phyloP scores from a whole-genome alignment of 2,888 invertebrate genomes.

The Ligdia adustata region DNA sequence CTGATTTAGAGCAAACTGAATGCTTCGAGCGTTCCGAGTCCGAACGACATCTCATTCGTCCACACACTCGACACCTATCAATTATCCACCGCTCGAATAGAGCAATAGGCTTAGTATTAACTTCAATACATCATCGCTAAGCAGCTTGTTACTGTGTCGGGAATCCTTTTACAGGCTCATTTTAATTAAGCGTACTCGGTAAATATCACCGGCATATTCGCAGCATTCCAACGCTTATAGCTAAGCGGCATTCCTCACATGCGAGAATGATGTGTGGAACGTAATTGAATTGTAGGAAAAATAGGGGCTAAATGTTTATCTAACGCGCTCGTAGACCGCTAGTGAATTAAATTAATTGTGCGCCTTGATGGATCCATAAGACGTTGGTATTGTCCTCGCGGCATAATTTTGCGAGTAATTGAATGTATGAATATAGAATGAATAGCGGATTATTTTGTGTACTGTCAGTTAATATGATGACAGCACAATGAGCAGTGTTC shows the following conservation, averaged over 20 bases:
- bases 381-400: constrained; percentile 60
- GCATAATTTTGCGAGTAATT: constrained; percentile 69
- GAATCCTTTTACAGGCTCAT: constrained; percentile 48
- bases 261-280: constrained; percentile 37
- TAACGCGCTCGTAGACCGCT: constrained; percentile 15
- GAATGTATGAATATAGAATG: constrained; percentile 73
- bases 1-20: constrained; percentile 76
- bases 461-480: constrained; percentile 77
- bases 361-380: constrained; percentile 53
- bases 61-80: constrained; percentile 57
- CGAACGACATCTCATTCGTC: constrained; percentile 60
- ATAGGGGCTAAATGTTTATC: constrained; percentile 21
- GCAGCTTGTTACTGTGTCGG: constrained; percentile 49
- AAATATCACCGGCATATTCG: constrained; percentile 43
- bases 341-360: constrained; percentile 67
- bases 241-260: constrained; percentile 28
- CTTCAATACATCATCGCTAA: constrained; percentile 40
- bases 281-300: constrained; percentile 31
- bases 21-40: constrained; percentile 56
- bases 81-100: constrained; percentile 58
- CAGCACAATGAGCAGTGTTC: constrained; percentile 76
- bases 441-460: constrained; percentile 78
- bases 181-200: constrained; percentile 43
- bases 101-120: constrained; percentile 44
- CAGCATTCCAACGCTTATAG: constrained; percentile 36